phyloP scores from a whole-genome alignment of 2,888 invertebrate species.

The Nephrotoma guestfalica region DNA sequence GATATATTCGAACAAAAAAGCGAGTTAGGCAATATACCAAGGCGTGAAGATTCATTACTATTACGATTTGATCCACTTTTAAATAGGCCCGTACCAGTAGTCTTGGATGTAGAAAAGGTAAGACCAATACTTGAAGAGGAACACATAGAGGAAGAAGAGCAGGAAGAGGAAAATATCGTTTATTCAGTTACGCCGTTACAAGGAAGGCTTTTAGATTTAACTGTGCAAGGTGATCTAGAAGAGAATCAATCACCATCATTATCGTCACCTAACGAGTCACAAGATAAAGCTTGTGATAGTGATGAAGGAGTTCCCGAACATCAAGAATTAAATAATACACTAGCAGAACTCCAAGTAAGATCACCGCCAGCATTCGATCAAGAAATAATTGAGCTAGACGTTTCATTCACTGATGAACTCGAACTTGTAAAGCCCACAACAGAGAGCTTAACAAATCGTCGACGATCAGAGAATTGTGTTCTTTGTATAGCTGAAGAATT shows the following conservation, averaged over 20 bases:
- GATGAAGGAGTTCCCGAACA: not conserved
- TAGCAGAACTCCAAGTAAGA: not conserved
- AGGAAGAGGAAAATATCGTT: not conserved
- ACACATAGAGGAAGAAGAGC: not conserved
- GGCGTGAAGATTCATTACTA: constrained; percentile 28
- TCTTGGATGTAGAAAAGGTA: not conserved
- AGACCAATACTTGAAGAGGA: not conserved
- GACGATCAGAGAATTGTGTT: not conserved
- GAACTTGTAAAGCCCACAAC: not conserved
- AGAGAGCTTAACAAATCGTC: not conserved
- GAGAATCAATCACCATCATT: not conserved
- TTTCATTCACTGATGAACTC: not conserved
- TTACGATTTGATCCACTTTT: constrained; percentile 30
- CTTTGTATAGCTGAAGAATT: not conserved
- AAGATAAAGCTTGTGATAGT: not conserved
- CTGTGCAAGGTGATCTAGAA: not conserved
- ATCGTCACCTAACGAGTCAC: not conserved
- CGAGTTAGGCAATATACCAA: constrained; percentile 14
- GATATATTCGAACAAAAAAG: not conserved
- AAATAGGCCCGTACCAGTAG: constrained; percentile 5
- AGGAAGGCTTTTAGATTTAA: not conserved
- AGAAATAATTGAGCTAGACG: not conserved
- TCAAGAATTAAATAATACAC: not conserved
- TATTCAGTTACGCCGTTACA: not conserved
- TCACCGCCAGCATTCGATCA: not conserved